Base-by-base conservation (phyloP, 92 coral and sea anemone genomes). In the Meandrina meandrites region DNA sequence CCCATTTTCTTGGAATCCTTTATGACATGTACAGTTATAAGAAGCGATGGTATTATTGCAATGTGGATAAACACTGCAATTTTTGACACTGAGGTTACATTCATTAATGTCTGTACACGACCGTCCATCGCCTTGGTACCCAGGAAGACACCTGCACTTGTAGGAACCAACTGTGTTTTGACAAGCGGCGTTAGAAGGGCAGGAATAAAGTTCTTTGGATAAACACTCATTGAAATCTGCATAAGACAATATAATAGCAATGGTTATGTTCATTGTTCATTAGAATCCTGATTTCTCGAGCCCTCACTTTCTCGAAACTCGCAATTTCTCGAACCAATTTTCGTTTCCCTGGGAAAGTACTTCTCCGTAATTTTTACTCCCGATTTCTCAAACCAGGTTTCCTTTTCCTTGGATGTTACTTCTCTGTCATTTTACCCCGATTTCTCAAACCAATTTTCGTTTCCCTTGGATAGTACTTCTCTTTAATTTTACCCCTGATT, bases 21-120 rank as follows among this genome's bases (percentile, higher is more conserved):
- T 0, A 35, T 3, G 27, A 71, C 76, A 71, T 7, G 8, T 31
- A 8, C 76, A 71, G 8, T 3, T 0, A 34, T 71, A 19, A 32
- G 76, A 71, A 1, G 45, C 76, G 5, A 31, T 32, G 2, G 24
- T 17, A 13, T 71, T 71, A 1, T 47, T 72, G 74, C 90, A 86
- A 15, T 1, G n/a, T 24, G 77, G 79, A 53, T 69, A 2, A 9
- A 4, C 18, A 56, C 58, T 74, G 85, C 90, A 86, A 15, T 79
- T 68, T 13, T 53, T 30, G 6, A 17, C 5, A 9, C 32, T 11
- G 4, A 5, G 17, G 7, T 47, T 53, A 50, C 86, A 81, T 53
- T 87, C 90, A 24, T 80, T 47, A 21, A 36, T 21, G 8, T 81
- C 90, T 16, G 15, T 0, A 14, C 87, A 83, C 3, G 7, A 8